Evolutionary conservation across 92 coral and sea anemone species (phyloP).

Genomic region (Porites evermanni): DNA sequence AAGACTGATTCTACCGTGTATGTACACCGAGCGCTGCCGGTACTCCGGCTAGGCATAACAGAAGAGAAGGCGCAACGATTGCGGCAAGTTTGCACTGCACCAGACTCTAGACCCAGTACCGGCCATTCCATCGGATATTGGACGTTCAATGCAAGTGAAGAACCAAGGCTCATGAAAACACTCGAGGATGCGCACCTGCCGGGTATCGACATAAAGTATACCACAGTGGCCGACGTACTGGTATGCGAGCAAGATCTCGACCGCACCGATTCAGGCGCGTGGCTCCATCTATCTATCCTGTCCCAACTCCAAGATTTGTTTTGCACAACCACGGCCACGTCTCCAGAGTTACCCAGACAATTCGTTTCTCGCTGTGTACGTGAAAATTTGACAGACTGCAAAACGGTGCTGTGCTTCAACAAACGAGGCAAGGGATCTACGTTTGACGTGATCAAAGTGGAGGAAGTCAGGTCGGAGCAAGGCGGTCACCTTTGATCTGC

Average conservation of each 20-base stretch:
- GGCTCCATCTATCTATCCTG: slow-evolving; percentile 13
- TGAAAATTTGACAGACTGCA: background rate
- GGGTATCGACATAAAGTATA: background rate
- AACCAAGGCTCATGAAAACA: background rate
- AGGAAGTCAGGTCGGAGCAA: background rate
- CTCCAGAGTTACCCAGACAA: background rate
- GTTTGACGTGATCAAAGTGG: background rate
- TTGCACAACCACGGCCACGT: background rate
- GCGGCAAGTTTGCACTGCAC: background rate
- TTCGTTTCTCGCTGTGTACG: slow-evolving; percentile 7
- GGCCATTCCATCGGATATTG: slow-evolving; percentile 11
- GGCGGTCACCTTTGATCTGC: background rate
- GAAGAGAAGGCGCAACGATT: background rate
- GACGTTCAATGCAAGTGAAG: background rate
- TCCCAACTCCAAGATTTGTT: background rate
- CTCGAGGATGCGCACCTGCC: background rate
- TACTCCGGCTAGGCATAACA: background rate
- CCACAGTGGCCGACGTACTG: background rate
- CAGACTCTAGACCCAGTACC: background rate
- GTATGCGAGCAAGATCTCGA: slow-evolving; percentile 7
- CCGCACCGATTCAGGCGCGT: background rate
- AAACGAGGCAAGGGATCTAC: background rate
- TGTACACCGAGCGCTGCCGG: slow-evolving; percentile 8
- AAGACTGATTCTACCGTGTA: background rate
- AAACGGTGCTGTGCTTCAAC: slow-evolving; percentile 2